phyloP scores from a whole-genome alignment of 2,888 invertebrate genomes.

The Drepanosiphum platanoidis region DNA sequence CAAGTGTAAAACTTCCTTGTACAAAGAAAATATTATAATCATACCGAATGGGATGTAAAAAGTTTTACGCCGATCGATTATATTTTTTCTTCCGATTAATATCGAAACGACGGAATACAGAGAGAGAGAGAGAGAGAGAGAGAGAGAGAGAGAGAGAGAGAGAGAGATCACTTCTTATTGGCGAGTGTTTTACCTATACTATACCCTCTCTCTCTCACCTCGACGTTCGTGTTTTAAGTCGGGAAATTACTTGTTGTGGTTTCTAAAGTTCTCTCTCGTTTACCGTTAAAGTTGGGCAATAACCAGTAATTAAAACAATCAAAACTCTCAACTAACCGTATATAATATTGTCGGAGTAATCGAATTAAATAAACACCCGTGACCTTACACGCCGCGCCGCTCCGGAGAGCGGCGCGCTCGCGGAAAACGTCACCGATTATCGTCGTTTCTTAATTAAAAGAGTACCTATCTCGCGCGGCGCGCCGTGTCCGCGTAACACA shows the following conservation, averaged over 20 bases:
- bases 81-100: constrained; percentile 19
- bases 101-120: neutral
- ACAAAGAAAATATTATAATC: no score
- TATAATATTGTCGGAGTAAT: constrained; percentile 36
- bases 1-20: no score
- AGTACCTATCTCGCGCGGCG: no score
- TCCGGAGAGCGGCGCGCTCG: neutral
- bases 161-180: neutral
- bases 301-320: constrained; percentile 38
- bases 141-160: no score
- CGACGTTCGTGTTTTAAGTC: neutral
- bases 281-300: constrained; percentile 20
- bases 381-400: neutral
- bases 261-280: constrained; percentile 15
- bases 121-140: no score
- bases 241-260: constrained; percentile 29
- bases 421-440: neutral
- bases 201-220: neutral
- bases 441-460: neutral
- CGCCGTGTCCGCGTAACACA: no score
- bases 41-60: no score
- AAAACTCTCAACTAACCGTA: constrained; percentile 32
- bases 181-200: no score
- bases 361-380: constrained; percentile 24
- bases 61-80: constrained; percentile 24